phyloP scores from a whole-genome alignment of 2,888 invertebrate species.

The Stenoptilia bipunctidactyla region DNA sequence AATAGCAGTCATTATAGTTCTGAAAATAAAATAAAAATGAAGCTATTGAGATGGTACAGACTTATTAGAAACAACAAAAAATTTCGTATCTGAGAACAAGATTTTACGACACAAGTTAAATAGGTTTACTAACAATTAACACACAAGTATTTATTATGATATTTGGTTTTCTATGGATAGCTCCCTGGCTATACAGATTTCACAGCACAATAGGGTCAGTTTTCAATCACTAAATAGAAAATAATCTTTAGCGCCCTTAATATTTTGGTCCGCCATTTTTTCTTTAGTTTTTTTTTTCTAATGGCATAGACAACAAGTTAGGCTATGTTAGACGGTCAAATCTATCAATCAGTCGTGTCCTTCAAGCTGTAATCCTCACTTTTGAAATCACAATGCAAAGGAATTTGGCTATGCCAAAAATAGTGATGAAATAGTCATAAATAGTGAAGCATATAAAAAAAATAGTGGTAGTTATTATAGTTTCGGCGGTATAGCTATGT shows the following conservation, averaged over 20 bases:
- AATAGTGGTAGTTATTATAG: too few species aligned
- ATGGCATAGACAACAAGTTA: too few species aligned
- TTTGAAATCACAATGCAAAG: too few species aligned
- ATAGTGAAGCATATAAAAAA: too few species aligned
- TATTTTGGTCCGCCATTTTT: slow-evolving; percentile 68
- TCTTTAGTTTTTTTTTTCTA: too few species aligned
- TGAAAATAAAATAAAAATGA: slow-evolving; percentile 17
- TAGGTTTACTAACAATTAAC: background rate
- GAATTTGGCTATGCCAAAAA: too few species aligned
- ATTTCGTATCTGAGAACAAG: background rate
- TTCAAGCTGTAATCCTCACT: too few species aligned
- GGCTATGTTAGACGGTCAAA: too few species aligned
- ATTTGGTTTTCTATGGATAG: background rate
- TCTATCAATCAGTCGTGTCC: too few species aligned
- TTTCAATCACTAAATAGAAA: slow-evolving; percentile 24
- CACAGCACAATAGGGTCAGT: background rate
- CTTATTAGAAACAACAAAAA: background rate
- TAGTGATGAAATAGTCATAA: too few species aligned
- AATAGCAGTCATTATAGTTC: slow-evolving; percentile 48
- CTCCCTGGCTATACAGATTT: background rate
- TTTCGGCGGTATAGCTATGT: too few species aligned
- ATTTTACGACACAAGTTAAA: background rate
- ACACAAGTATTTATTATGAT: background rate
- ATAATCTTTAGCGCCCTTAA: slow-evolving; percentile 68
- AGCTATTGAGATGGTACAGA: background rate